Evolutionary conservation across 37 sponge, comb jelly and placozoan species (phyloP), one percentile per base, ranked within the genome.

Genomic region (Theonella swinhoei): DNA sequence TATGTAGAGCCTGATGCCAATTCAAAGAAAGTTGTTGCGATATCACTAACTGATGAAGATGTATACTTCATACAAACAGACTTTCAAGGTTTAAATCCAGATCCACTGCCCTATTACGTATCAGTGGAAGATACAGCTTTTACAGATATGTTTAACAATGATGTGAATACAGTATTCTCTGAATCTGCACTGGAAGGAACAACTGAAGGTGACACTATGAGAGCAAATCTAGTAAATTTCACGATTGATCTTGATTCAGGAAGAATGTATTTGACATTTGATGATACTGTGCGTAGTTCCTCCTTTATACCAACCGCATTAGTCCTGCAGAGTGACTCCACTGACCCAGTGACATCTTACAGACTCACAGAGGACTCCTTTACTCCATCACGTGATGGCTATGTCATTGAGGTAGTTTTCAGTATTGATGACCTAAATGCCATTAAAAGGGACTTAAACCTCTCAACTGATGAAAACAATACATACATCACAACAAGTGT

Each of bases 241-340:
- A 91, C 89, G 2, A 74, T 96, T 61, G 94, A 96, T 42, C 39
- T 96, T 72, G 90, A 96, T 72, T 75, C 62, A 8, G 94, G 97
- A 23, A 88, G 62, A 23, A 77, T 96, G 67, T 85, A 90, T 30
- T 67, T 96, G 3, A 88, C 89, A 29, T 96, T 96, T 86, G 80
- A 88, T 86, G 97, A 96, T 74, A 83, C 81, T 1, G 87, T 96
- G 29, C 29, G 65, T 39, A 0, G 40, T 20, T 36, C 29, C 7
- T 76, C 85, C 23, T 95, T 95, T 42, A 70, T 41, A 1, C 80
- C 94, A n/a, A 70, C 83, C 7, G 88, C 75, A 0, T 80, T 91
- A 25, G 68, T 43, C 25, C 67, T 94, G 22, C 86, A 81, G 35
- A 86, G 83, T 83, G 23, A 39, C 26, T 72, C 39, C 34, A 36